These are phyloP conservation scores for Paraescarpia echinospica DNA, from an alignment of 1,140 invertebrate genomes.

Conservation along the genomic window DNA sequence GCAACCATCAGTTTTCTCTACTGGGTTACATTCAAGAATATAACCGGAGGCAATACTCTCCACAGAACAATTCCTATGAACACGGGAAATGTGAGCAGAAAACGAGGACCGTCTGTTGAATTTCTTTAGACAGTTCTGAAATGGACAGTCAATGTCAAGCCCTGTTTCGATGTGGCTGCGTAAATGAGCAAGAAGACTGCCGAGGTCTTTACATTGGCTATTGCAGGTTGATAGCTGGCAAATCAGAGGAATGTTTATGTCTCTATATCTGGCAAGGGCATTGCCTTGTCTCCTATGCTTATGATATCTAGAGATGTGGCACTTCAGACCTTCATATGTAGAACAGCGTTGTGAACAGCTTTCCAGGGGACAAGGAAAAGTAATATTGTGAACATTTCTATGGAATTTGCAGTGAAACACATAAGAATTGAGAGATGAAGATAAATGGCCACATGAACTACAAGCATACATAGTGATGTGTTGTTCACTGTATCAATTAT, in stretches of 20 bases:
- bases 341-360: conserved; percentile 7
- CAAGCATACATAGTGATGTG: too few relatives aligned
- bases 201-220: not conserved
- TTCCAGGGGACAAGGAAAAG: not conserved
- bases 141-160: too few relatives aligned
- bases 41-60: not conserved
- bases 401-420: conserved; percentile 14
- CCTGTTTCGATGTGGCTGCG: too few relatives aligned
- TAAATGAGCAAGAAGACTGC: not conserved
- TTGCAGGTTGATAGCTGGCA: not conserved
- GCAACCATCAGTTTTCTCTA: not conserved
- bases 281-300: not conserved
- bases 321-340: conserved; percentile 7
- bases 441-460: too few relatives aligned
- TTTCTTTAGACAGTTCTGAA: too few relatives aligned
- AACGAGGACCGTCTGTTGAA: too few relatives aligned
- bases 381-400: conserved; percentile 11
- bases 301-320: conserved; percentile 15
- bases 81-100: too few relatives aligned
- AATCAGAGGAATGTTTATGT: not conserved
- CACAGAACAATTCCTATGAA: too few relatives aligned
- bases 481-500: too few relatives aligned
- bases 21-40: not conserved
- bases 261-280: not conserved
- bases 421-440: not conserved